These are phyloP conservation scores for Spheniscus mendiculus DNA, from an alignment of 2,113 vertebrate species.

Conservation along the genomic window DNA sequence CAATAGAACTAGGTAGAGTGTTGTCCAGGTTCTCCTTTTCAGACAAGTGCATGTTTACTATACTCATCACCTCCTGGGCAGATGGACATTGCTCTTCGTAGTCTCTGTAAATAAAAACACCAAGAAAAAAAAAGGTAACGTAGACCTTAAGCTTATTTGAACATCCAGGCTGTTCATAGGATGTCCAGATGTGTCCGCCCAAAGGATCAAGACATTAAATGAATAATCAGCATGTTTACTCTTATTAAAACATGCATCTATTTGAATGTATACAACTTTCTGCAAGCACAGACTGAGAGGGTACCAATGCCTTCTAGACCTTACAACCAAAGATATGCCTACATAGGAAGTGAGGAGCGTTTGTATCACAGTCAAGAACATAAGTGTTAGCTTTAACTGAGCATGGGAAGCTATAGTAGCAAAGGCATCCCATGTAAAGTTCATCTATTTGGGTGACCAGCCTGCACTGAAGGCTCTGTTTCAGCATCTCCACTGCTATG, in stretches of 20 bases:
- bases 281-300: neutral
- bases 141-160: neutral
- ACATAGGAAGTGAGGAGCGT: neutral
- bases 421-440: neutral
- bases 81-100: slow-evolving; percentile 69
- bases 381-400: neutral
- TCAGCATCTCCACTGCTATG: neutral
- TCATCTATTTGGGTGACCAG: neutral
- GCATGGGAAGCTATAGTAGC: neutral
- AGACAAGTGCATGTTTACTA: slow-evolving; percentile 78
- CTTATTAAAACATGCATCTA: neutral
- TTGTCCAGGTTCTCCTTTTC: slow-evolving; percentile 79
- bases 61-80: slow-evolving; percentile 74
- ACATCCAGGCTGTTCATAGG: neutral
- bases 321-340: neutral
- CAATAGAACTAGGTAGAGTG: slow-evolving; percentile 79
- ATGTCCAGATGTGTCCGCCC: neutral
- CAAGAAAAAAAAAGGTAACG: neutral
- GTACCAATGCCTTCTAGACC: neutral
- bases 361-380: neutral
- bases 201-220: neutral
- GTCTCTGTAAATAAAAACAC: slow-evolving; percentile 53
- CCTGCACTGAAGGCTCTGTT: neutral
- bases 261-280: neutral
- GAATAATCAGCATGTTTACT: neutral